phyloP scores from a whole-genome alignment of 2,888 invertebrate genomes.

The Noctua janthina region DNA sequence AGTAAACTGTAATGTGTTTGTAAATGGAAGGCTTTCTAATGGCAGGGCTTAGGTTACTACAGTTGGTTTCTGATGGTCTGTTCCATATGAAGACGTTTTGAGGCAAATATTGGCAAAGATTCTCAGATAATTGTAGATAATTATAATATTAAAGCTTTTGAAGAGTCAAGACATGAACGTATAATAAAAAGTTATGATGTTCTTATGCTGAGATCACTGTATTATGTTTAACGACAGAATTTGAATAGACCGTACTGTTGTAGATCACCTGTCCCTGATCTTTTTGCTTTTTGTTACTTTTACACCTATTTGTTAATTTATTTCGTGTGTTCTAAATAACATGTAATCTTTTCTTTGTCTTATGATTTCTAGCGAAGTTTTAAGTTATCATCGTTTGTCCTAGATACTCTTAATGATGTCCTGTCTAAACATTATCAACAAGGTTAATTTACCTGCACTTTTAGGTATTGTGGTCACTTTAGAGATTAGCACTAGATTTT shows the following conservation, averaged over 20 bases:
- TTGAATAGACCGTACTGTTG: background rate
- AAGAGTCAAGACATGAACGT: background rate
- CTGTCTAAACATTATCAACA: conserved; percentile 37
- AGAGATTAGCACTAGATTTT: conserved; percentile 33
- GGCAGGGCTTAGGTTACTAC: conserved; percentile 20
- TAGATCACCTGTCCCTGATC: background rate
- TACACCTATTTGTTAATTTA: background rate
- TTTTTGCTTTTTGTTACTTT: background rate
- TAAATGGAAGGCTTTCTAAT: conserved; percentile 53
- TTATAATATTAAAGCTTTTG: background rate
- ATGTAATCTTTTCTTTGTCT: background rate
- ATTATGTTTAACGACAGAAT: background rate
- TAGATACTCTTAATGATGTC: background rate
- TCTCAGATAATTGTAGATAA: background rate
- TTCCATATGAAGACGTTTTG: background rate
- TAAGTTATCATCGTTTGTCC: background rate
- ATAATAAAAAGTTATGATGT: background rate
- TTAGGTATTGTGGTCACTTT: conserved; percentile 37
- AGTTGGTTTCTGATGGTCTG: conserved; percentile 7
- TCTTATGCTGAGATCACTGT: background rate
- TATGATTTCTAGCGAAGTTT: background rate
- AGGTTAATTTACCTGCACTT: conserved; percentile 62
- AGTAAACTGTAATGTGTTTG: conserved; percentile 58
- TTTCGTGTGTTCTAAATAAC: background rate
- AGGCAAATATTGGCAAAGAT: background rate